These are phyloP conservation scores for Brevimyrus niger DNA, from an alignment of 2,113 vertebrate species.

Conservation along the genomic window DNA sequence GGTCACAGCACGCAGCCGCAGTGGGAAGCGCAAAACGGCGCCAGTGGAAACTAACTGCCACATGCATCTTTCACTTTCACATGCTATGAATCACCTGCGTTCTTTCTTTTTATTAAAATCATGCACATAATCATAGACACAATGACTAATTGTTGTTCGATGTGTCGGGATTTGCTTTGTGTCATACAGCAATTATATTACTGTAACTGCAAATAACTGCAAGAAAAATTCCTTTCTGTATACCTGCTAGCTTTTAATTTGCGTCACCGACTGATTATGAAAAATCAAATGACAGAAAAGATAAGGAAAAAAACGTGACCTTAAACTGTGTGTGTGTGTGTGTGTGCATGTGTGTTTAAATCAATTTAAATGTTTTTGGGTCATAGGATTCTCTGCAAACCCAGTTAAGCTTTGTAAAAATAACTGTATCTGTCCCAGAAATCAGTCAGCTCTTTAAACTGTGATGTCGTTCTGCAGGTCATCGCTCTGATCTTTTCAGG, in stretches of 20 bases:
- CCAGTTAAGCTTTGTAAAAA: constrained; percentile 6
- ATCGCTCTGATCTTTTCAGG: background rate
- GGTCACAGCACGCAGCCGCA: background rate
- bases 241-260: background rate
- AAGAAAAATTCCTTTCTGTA: background rate
- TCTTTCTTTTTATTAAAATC: background rate
- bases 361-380: constrained; percentile 12
- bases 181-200: background rate
- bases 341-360: background rate
- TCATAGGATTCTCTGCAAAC: background rate
- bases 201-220: background rate
- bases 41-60: background rate
- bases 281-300: background rate
- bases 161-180: background rate
- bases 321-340: background rate
- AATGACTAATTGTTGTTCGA: background rate
- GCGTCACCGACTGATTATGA: background rate
- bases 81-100: too few species aligned
- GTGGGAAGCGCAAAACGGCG: background rate
- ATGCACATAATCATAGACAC: background rate
- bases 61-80: background rate
- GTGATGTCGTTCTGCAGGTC: background rate
- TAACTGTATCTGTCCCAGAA: constrained; percentile 3
- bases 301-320: background rate
- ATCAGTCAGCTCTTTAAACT: background rate